Evolutionary conservation across 92 coral and sea anemone genomes (phyloP).

Genomic region (Plumapathes pennacea): DNA sequence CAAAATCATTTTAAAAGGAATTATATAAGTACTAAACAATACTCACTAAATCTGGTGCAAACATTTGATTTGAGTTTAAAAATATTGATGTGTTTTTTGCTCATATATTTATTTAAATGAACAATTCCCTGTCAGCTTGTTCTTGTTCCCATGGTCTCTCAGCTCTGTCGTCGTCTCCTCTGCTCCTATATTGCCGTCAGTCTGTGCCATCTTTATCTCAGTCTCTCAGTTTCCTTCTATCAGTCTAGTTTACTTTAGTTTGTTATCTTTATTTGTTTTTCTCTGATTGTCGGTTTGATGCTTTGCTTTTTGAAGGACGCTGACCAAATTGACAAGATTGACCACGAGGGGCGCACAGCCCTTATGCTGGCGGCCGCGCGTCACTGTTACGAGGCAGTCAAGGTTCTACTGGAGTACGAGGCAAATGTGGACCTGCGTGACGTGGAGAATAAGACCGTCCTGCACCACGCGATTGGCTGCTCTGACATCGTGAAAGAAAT

Average conservation of each 20-base stretch:
- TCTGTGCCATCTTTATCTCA: neutral
- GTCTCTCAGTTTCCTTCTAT: neutral
- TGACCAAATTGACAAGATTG: constrained; percentile 71
- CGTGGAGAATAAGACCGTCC: constrained; percentile 69
- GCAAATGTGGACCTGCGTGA: constrained; percentile 84
- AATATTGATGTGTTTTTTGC: too few species aligned
- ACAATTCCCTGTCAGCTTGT: too few species aligned
- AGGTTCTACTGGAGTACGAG: constrained; percentile 63
- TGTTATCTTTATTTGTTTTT: too few species aligned
- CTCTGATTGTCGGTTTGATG: neutral
- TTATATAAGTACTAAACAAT: too few species aligned
- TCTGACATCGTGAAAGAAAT: constrained; percentile 80
- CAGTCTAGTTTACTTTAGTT: neutral
- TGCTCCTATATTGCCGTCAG: too few species aligned
- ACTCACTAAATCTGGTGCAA: too few species aligned
- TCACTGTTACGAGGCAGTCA: constrained; percentile 70
- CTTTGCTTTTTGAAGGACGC: constrained; percentile 37
- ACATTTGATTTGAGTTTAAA: too few species aligned
- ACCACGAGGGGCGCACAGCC: constrained; percentile 78
- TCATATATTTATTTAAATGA: too few species aligned
- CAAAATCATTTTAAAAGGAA: too few species aligned
- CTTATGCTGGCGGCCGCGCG: constrained; percentile 83
- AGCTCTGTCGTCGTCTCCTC: too few species aligned
- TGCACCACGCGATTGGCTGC: constrained; percentile 82
- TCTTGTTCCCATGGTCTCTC: too few species aligned